Percentiles rank a stretch among this genome's conserved stretches.
Conservation (phyloP, 2,113 vertebrate genomes). For the Gasterosteus aculeatus region DNA sequence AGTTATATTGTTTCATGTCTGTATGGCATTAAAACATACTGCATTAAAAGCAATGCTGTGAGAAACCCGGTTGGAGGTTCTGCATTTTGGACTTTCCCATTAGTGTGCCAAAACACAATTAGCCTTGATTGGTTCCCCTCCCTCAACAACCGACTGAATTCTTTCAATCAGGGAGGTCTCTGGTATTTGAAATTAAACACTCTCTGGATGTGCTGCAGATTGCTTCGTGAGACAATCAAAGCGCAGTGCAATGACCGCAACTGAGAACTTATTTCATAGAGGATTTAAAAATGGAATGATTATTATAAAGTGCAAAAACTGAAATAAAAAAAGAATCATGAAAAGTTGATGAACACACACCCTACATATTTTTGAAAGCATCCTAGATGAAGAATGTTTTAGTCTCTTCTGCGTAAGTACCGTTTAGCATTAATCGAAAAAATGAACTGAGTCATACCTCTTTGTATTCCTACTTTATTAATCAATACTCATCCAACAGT, state of each 20-base stretch:
- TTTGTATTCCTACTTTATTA: constrained; percentile 13
- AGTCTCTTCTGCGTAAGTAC: constrained; percentile 13
- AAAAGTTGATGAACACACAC: constrained; percentile 14
- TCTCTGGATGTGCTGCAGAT: constrained; percentile 14
- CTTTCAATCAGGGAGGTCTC: constrained; percentile 34
- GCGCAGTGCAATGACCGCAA: neutral
- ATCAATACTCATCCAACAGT: constrained; percentile 16
- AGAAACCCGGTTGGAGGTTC: constrained; percentile 9
- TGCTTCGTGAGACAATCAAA: constrained; percentile 20
- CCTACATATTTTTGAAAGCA: constrained; percentile 19
- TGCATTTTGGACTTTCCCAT: constrained; percentile 23
- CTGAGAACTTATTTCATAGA: neutral
- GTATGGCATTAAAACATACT: neutral
- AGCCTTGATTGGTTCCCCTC: constrained; percentile 51
- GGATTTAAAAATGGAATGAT: neutral
- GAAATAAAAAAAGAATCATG: constrained; percentile 3
- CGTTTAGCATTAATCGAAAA: constrained; percentile 13
- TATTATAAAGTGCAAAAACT: neutral
- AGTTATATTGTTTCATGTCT: constrained; percentile 1
- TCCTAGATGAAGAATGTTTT: neutral
- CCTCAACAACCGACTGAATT: constrained; percentile 10
- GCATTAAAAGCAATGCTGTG: neutral
- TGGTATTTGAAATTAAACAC: constrained; percentile 29
- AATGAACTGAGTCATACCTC: constrained; percentile 4
- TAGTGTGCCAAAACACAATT: constrained; percentile 41